Evolutionary conservation across 2,797 vertebrate species (phyloP).

Genomic region (Arctocebus calabarensis): DNA sequence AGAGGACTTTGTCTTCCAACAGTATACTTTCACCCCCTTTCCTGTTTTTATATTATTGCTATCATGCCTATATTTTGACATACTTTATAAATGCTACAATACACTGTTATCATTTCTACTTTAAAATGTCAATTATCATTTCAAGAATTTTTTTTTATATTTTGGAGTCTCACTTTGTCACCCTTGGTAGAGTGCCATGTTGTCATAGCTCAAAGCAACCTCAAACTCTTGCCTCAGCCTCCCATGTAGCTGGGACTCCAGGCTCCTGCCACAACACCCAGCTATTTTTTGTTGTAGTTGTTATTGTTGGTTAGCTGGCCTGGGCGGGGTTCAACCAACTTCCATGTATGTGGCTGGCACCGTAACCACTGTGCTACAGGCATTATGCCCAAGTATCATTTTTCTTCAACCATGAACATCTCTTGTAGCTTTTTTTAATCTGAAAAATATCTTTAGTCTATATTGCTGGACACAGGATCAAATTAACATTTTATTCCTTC

Average conservation of each 20-base stretch:
- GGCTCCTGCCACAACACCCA: too few relatives aligned
- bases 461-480: not conserved
- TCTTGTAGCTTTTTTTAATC: not conserved
- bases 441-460: slow-evolving; percentile 1
- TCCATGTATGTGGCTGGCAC: too few relatives aligned
- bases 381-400: not conserved
- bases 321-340: too few relatives aligned
- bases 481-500: not conserved
- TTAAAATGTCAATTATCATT: not conserved
- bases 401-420: not conserved
- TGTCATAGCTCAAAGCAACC: too few relatives aligned
- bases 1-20: not conserved
- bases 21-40: not conserved
- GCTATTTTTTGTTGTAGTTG: too few relatives aligned
- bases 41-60: not conserved
- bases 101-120: not conserved
- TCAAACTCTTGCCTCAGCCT: too few relatives aligned
- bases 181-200: too few relatives aligned
- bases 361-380: too few relatives aligned
- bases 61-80: not conserved
- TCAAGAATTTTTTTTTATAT: not conserved
- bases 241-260: too few relatives aligned
- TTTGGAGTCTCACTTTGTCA: not conserved
- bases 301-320: too few relatives aligned
- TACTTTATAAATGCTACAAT: not conserved